Evolutionary conservation across 2,888 invertebrate species (phyloP), one percentile per base, ranked within the genome.

Genomic region (Drosophila prolongata): DNA sequence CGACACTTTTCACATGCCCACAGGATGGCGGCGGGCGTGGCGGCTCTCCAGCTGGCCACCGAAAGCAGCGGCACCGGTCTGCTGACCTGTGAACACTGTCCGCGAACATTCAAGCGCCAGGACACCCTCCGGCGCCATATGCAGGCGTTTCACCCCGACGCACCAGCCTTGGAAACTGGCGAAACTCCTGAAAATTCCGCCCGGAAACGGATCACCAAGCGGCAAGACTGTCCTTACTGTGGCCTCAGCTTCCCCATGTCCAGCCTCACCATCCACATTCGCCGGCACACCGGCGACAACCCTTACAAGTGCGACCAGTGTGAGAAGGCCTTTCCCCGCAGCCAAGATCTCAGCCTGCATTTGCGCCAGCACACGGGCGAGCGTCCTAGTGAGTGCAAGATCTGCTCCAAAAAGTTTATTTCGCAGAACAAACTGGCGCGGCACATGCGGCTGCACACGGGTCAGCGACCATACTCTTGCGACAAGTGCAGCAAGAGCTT

Each of bases 221-320:
- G 93, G 38, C 82, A 84, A 0, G 90, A 94, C 11, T 94, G 94
- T 60, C 92, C 94, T 2, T 93, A 94, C 79, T 94, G 94, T 79
- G 94, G 94, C 1, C 91, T 94, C 3, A 93, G 93, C 42, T 94
- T 94, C 83, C 93, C 94, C 14, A 94, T 94, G 72, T 94, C 94
- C 0, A 94, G 94, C 0, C 90, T 94, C 19, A 94, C 94, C 35
- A 94, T 95, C 10, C 95, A 95, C 78, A 95, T 95, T 93, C 93
- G 95, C 0, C 93, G 95, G 0, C 95, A 95, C 78, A 95, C 95
- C 0, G 95, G 95, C 1, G 94, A 94, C 79, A 94, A 94, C 71
- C 94, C 94, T 0, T 94, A 94, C 82, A 94, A 94, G 80, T 94
- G 94, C 76, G 94, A 94, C 77, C 92, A 94, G 64, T 94, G 94